These are phyloP conservation scores for Myopa testacea DNA, from an alignment of 2,888 invertebrate genomes.

Conservation along the genomic window DNA sequence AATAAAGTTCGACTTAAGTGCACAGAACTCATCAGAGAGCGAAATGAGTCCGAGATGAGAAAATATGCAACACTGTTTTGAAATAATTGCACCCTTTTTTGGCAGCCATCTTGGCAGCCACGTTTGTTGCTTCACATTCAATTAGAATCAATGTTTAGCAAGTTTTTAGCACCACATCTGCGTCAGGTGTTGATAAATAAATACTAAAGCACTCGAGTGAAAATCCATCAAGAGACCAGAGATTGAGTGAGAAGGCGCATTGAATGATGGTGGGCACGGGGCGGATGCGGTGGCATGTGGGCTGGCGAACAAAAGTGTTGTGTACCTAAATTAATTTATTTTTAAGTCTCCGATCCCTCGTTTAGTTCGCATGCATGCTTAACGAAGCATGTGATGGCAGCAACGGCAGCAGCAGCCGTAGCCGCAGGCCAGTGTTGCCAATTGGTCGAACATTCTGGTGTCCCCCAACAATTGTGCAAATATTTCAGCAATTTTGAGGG, in stretches of 20 bases:
- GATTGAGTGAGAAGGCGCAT: background rate
- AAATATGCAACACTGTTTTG: too few relatives aligned
- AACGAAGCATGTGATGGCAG: constrained; percentile 35
- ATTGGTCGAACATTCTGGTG: constrained; percentile 29
- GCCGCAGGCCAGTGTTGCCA: constrained; percentile 33
- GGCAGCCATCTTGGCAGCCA: constrained; percentile 39
- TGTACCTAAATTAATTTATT: constrained; percentile 37
- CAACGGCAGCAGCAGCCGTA: background rate
- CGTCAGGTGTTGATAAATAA: constrained; percentile 35
- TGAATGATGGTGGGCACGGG: background rate
- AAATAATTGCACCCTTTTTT: constrained; percentile 16
- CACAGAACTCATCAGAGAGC: constrained; percentile 36
- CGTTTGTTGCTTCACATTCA: constrained; percentile 28
- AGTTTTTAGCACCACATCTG: background rate
- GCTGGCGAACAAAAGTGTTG: background rate
- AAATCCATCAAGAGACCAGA: background rate
- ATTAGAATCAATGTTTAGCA: constrained; percentile 17
- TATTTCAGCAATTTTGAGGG: background rate
- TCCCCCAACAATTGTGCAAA: background rate
- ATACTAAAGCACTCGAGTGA: constrained; percentile 30
- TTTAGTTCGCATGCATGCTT: background rate
- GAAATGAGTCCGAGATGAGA: constrained; percentile 1
- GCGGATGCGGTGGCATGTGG: background rate
- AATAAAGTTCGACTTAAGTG: constrained; percentile 32
- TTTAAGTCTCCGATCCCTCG: constrained; percentile 11